Conservation (phyloP, 2,113 vertebrate genomes). For the Salvator merianae region DNA sequence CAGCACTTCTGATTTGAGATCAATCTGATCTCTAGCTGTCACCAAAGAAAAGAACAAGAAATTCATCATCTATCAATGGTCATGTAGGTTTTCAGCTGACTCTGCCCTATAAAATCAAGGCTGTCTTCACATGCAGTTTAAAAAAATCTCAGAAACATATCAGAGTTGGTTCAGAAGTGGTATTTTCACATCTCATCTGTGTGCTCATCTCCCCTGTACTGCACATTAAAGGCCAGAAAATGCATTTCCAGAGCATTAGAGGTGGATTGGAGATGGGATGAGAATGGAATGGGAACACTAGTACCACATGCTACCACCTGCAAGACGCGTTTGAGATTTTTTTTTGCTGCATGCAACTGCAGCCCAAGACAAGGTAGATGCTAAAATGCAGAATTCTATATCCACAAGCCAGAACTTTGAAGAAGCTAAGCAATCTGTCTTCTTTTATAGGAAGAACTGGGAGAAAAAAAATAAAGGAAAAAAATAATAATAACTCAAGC, state of each 20-base stretch:
- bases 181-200: too few relatives aligned
- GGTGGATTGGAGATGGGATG: too few relatives aligned
- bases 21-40: slow-evolving; percentile 33
- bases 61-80: not conserved
- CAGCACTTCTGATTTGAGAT: not conserved
- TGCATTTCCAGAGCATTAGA: too few relatives aligned
- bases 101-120: too few relatives aligned
- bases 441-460: not conserved
- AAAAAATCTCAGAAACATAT: not conserved
- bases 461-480: not conserved
- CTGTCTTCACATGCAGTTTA: too few relatives aligned
- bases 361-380: not conserved
- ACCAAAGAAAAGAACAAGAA: slow-evolving; percentile 51
- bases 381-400: not conserved
- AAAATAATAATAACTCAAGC: not conserved
- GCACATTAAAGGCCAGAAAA: too few relatives aligned
- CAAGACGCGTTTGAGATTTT: too few relatives aligned
- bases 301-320: too few relatives aligned
- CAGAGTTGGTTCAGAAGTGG: not conserved
- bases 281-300: too few relatives aligned
- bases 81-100: not conserved
- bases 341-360: too few relatives aligned
- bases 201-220: too few relatives aligned
- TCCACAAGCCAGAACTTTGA: not conserved
- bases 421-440: not conserved